A percentile compares a stretch with the other conserved stretches of the same genome.
These are phyloP conservation scores for Rhabdornis inornatus DNA, from an alignment of 2,113 vertebrate genomes.

Conservation along the genomic window DNA sequence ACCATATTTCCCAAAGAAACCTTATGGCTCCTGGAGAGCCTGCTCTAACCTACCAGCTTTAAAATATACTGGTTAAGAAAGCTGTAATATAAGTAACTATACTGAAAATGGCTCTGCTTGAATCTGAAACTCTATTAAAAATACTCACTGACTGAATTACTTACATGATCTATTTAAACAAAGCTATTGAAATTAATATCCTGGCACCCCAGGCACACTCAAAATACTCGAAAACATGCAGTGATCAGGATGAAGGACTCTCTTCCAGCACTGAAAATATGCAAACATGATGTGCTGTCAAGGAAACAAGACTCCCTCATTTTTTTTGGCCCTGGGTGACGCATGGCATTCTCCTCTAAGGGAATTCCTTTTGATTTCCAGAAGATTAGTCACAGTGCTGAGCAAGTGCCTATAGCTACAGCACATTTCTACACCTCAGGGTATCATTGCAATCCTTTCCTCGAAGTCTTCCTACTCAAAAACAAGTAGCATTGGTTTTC, in stretches of 20 bases:
- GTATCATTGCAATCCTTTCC: neutral
- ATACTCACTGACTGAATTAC: neutral
- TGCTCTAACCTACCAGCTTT: neutral
- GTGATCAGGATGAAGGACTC: neutral
- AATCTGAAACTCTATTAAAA: neutral
- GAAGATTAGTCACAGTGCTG: slow-evolving; percentile 22
- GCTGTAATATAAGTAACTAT: neutral
- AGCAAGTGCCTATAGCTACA: neutral
- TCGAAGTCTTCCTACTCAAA: neutral
- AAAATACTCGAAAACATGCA: neutral
- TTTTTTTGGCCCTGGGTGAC: neutral
- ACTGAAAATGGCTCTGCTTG: neutral
- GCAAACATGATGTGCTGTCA: slow-evolving; percentile 25
- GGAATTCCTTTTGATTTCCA: slow-evolving; percentile 44
- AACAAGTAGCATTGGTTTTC: neutral
- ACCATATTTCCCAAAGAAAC: neutral
- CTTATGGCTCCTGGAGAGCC: neutral
- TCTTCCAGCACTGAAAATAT: neutral
- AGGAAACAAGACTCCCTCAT: neutral
- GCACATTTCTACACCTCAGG: neutral
- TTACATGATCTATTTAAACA: neutral
- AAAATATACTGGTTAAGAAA: neutral
- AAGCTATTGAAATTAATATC: neutral
- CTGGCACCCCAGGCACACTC: neutral
- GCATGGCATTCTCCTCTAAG: neutral